Base-by-base conservation (phyloP, 2,113 vertebrate species). In the Hemibagrus wyckioides region DNA sequence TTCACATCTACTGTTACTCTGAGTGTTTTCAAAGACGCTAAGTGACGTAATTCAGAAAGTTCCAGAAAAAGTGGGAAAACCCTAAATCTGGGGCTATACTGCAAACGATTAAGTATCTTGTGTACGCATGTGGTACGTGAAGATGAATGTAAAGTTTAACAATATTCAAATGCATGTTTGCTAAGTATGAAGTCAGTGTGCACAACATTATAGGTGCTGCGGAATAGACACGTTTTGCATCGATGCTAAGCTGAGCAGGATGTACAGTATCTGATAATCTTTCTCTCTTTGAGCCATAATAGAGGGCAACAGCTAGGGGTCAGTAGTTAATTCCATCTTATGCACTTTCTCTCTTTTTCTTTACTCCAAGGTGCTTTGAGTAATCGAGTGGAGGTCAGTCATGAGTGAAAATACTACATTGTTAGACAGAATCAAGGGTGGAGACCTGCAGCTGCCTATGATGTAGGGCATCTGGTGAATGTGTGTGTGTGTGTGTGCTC, bases 1-100 rank as follows among this genome's bases (percentile, higher is more conserved):
- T 87, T 90, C 83, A 88, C 63, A 84, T 88, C 89, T 90, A 90
- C 87, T 88, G 85, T 88, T 85, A 88, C 61, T 81, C 65, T 80
- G 77, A 81, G 83, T 84, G 81, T 25, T 86, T 83, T 86, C 86
- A 69, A 67, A 85, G 39, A 87, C 54, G 50, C 69, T 73, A 82
- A 86, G 56, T 85, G 65, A 86, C 86, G 84, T 88, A 54, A 90
- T 76, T 63, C 15, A 77, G 48, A 54, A 80, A 61, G 85, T 84
- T 86, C 57, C 56, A 65, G n/a, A 23, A 82, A 61, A 88, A 69
- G n/a, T 57, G 56, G 36, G n/a, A 81, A 85, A 76, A 48, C 33
- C 36, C 2, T n/a, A 85, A 79, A 52, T 41, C 11, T 84, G 65
- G 17, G 44, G 19, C 61, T 67, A 52, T 75, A 75, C 11, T 59